Percentiles rank a stretch among this genome's conserved stretches.
Conservation (phyloP, 2,888 invertebrate genomes). For the Helleia helle region DNA sequence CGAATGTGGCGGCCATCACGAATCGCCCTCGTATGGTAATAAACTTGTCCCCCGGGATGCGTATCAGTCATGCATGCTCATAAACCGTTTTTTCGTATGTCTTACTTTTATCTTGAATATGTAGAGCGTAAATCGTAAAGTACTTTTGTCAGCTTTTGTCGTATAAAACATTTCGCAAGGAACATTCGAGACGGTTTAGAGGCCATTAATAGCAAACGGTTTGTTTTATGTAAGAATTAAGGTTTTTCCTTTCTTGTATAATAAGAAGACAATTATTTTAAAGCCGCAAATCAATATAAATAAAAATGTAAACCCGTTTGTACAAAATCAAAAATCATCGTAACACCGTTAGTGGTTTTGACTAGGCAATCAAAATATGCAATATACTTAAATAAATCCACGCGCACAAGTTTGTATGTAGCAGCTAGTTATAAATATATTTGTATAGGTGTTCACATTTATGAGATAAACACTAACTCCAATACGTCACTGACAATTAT, state of each 20-base stretch:
- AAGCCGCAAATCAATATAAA: too few relatives aligned
- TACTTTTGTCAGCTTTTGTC: neutral
- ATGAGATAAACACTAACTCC: too few relatives aligned
- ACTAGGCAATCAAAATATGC: too few relatives aligned
- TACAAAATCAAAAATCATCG: too few relatives aligned
- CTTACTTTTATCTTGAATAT: slow-evolving; percentile 8
- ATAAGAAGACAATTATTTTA: too few relatives aligned
- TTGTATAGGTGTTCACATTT: too few relatives aligned
- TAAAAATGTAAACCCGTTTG: too few relatives aligned
- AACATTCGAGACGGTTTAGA: neutral
- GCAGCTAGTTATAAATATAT: too few relatives aligned
- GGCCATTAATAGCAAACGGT: neutral
- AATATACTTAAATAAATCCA: too few relatives aligned
- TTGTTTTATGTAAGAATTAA: neutral
- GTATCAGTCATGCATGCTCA: slow-evolving; percentile 20
- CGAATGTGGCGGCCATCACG: slow-evolving; percentile 9
- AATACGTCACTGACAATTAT: too few relatives aligned
- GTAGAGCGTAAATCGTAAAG: neutral
- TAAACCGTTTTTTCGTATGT: slow-evolving; percentile 16
- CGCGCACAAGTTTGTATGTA: too few relatives aligned
- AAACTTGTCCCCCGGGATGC: slow-evolving; percentile 19
- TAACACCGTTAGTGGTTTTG: too few relatives aligned
- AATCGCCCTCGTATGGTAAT: slow-evolving; percentile 15
- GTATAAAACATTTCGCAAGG: neutral
- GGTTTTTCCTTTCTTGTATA: neutral